Percentiles rank a stretch among this genome's conserved stretches.
Evolutionary conservation across 2,113 vertebrate genomes (phyloP).

Genomic region (Ageneiosus marmoratus): DNA sequence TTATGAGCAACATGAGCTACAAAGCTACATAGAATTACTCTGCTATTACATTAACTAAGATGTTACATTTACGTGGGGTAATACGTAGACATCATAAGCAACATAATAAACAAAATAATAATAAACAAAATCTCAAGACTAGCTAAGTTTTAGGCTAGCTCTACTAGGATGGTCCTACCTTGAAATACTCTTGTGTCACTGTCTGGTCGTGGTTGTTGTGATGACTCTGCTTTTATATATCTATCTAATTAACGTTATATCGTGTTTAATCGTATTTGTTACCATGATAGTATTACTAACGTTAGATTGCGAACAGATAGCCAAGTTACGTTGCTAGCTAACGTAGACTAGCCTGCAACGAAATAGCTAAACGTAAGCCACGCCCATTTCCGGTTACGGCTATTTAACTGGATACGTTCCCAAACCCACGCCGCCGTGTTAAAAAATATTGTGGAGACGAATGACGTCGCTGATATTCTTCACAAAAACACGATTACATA

Average conservation of each 20-base stretch:
- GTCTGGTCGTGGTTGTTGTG: neutral
- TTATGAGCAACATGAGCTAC: neutral
- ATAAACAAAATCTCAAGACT: too few species aligned
- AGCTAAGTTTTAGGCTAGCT: neutral
- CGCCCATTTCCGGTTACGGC: slow-evolving; percentile 1
- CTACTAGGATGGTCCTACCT: slow-evolving; percentile 4
- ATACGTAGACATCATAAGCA: too few species aligned
- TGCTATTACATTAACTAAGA: neutral
- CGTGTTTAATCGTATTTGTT: neutral
- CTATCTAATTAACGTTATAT: neutral
- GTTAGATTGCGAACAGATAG: neutral
- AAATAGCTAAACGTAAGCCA: neutral
- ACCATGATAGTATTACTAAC: neutral
- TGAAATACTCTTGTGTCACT: neutral
- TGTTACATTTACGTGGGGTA: neutral
- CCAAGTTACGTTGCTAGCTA: neutral
- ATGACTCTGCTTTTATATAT: neutral
- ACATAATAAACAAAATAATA: too few species aligned
- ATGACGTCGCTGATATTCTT: neutral
- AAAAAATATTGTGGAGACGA: neutral
- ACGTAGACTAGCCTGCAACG: neutral
- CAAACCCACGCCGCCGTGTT: neutral
- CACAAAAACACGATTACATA: neutral
- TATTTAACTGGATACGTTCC: neutral
- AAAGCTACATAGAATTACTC: neutral